These are phyloP conservation scores for Danaus melanippus DNA, from an alignment of 1,140 invertebrate species.

Conservation along the genomic window DNA sequence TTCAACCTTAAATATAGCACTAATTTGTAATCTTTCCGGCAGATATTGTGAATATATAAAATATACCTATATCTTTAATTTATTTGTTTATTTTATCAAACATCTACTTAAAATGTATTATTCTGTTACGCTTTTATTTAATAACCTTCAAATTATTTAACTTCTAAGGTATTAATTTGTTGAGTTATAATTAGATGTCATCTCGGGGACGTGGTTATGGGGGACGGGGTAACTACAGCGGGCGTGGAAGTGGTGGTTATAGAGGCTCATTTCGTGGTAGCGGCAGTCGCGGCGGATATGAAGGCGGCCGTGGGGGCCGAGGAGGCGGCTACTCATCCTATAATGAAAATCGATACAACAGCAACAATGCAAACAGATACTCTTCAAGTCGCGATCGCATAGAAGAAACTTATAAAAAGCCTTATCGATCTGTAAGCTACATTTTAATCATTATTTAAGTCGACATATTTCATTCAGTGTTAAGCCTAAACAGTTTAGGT, in stretches of 20 bases:
- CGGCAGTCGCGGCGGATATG: conserved; percentile 50
- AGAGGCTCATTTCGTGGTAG: conserved; percentile 57
- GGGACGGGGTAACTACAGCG: conserved; percentile 55
- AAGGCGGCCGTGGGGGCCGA: conserved; percentile 49
- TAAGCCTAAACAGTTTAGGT: too few relatives aligned
- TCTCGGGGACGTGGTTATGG: conserved; percentile 58
- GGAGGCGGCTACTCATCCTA: conserved; percentile 50
- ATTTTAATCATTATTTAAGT: not conserved
- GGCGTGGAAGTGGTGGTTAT: conserved; percentile 45
- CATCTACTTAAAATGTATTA: too few relatives aligned
- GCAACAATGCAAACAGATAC: conserved; percentile 50
- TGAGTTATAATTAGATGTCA: conserved; percentile 50
- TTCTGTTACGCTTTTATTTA: too few relatives aligned
- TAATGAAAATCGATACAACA: conserved; percentile 56
- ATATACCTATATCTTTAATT: too few relatives aligned
- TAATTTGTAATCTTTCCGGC: too few relatives aligned
- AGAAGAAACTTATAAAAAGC: conserved; percentile 66
- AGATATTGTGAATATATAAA: too few relatives aligned
- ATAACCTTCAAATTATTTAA: too few relatives aligned
- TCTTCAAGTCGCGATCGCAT: conserved; percentile 57
- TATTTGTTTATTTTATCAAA: too few relatives aligned
- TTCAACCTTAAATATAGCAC: too few relatives aligned
- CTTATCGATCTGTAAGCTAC: conserved; percentile 64
- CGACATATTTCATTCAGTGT: too few relatives aligned
- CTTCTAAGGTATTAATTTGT: conserved; percentile 1